Conservation (phyloP, 2,888 invertebrate species). For the Notodonta ziczac region DNA sequence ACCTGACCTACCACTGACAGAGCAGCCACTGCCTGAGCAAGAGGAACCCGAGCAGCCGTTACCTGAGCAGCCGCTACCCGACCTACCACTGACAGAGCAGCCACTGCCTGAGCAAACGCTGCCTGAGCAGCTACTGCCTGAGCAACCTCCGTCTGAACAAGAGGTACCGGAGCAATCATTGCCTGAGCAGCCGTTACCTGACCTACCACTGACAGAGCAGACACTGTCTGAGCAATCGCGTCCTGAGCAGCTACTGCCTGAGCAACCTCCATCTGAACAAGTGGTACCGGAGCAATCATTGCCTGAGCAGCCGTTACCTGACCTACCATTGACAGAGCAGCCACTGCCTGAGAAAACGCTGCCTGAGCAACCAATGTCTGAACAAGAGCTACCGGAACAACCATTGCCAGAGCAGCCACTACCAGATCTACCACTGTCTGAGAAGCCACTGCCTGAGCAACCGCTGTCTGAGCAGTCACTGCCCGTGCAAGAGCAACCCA, state of each 20-base stretch:
- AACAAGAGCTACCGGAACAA: not conserved
- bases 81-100: not conserved
- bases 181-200: not conserved
- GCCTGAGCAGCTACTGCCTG: not conserved
- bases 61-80: not conserved
- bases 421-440: not conserved
- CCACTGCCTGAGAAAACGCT: not conserved
- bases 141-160: not conserved
- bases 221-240: not conserved
- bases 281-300: too few relatives aligned
- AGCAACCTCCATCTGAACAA: not conserved
- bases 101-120: not conserved
- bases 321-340: not conserved
- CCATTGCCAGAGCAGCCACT: too few relatives aligned
- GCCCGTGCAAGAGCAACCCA: not conserved
- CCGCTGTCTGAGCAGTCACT: too few relatives aligned
- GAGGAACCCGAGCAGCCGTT: not conserved
- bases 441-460: not conserved
- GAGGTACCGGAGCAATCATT: not conserved
- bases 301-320: not conserved
- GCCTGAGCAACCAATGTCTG: not conserved
- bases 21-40: not conserved
- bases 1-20: not conserved
- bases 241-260: not conserved
- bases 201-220: not conserved